Evolutionary conservation across 2,797 vertebrate genomes (phyloP).

Genomic region (Aldrovandia affinis): DNA sequence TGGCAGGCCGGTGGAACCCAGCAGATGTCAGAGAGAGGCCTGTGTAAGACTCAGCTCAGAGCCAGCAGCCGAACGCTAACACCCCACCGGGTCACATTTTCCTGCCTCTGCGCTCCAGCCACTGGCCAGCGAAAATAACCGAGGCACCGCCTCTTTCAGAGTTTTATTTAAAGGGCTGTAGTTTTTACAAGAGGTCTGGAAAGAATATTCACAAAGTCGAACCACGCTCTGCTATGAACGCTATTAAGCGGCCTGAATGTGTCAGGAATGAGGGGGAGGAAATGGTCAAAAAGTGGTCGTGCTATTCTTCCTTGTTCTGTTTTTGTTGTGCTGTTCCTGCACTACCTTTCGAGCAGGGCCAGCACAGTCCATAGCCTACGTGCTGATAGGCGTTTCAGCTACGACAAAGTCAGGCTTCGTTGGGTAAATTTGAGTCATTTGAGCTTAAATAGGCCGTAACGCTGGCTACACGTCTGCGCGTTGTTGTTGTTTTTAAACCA

Average conservation of each 20-base stretch:
- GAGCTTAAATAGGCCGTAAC: background rate
- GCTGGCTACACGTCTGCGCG: conserved; percentile 1
- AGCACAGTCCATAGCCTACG: background rate
- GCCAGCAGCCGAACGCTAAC: conserved; percentile 30
- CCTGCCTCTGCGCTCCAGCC: conserved; percentile 48
- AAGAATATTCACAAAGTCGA: background rate
- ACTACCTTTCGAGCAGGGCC: background rate
- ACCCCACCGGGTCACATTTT: conserved; percentile 52
- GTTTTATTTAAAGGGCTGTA: conserved; percentile 39
- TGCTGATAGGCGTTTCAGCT: background rate
- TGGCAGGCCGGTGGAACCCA: conserved; percentile 42
- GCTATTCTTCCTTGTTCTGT: background rate
- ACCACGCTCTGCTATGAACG: background rate
- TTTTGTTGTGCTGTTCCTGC: background rate
- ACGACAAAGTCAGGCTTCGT: background rate
- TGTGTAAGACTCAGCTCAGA: background rate
- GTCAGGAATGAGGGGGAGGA: background rate
- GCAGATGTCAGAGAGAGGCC: conserved; percentile 51
- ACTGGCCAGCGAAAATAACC: conserved; percentile 55
- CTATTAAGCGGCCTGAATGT: conserved; percentile 9
- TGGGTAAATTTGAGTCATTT: background rate
- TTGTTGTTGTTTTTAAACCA: conserved; percentile 20
- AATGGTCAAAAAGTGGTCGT: background rate
- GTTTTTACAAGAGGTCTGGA: conserved; percentile 15
- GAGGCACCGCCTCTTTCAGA: conserved; percentile 42